Conservation (phyloP, 1,140 invertebrate genomes). For the Heliconius congener region DNA sequence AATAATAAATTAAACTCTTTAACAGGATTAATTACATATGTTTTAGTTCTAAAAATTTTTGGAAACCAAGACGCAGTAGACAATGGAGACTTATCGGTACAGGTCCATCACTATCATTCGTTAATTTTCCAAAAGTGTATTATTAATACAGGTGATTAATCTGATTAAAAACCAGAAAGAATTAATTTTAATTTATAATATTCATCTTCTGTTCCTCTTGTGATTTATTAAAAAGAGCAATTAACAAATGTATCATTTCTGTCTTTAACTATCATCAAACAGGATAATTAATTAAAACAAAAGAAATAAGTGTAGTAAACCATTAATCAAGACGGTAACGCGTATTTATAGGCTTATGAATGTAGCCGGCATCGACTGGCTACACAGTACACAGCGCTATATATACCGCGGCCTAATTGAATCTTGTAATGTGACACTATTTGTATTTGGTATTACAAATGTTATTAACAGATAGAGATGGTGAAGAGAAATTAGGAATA, state of each 20-base stretch:
- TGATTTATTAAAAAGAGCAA: not conserved
- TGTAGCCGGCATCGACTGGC: slow-evolving; percentile 1
- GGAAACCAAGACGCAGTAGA: no score
- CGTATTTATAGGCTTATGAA: slow-evolving; percentile 10
- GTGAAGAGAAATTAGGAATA: not conserved
- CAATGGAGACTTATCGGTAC: no score
- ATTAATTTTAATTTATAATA: no score
- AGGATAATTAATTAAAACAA: not conserved
- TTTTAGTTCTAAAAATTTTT: no score
- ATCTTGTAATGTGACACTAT: slow-evolving; percentile 32
- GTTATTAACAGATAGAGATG: not conserved
- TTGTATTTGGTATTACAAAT: slow-evolving; percentile 11
- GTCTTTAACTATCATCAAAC: no score
- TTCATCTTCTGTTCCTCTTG: not conserved
- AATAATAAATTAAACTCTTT: no score
- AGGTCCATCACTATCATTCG: no score
- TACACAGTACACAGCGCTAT: slow-evolving; percentile 5
- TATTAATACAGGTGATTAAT: no score
- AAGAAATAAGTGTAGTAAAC: not conserved
- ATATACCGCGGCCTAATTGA: slow-evolving; percentile 33
- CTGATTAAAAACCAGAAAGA: no score
- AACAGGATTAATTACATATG: no score
- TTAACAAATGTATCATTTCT: no score
- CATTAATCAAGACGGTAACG: not conserved
- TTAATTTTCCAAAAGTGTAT: no score